Evolutionary conservation across 2,797 vertebrate genomes (phyloP).

Genomic region (Dendrocincla fuliginosa): DNA sequence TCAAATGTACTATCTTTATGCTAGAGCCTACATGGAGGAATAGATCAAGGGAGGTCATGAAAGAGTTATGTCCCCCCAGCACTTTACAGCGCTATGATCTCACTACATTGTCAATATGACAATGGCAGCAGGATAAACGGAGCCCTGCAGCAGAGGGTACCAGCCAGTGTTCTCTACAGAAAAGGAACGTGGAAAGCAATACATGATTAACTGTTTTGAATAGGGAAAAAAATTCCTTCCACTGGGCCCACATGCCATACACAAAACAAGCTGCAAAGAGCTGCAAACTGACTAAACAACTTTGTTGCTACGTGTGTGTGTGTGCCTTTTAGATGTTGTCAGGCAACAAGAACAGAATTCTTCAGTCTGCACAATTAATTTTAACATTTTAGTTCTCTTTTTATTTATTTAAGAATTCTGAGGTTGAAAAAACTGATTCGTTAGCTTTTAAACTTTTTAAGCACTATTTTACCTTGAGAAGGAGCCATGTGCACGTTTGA

Average conservation of each 20-base stretch:
- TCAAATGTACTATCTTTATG: neutral
- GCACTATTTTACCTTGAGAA: neutral
- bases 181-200: neutral
- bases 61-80: slow-evolving; percentile 37
- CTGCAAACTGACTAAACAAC: neutral
- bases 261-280: slow-evolving; percentile 1
- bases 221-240: slow-evolving; percentile 27
- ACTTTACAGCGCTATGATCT: slow-evolving; percentile 5
- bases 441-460: neutral
- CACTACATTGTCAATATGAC: slow-evolving; percentile 51
- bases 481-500: neutral
- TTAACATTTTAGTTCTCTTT: neutral
- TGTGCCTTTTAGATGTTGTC: neutral
- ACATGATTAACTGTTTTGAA: slow-evolving; percentile 55
- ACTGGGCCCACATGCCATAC: neutral
- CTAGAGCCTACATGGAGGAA: neutral
- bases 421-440: neutral
- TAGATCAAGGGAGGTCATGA: neutral
- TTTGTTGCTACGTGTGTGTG: neutral
- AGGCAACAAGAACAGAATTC: neutral
- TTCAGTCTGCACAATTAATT: neutral
- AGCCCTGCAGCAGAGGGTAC: neutral
- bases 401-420: neutral
- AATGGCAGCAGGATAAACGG: slow-evolving; percentile 46
- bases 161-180: slow-evolving; percentile 12